Base-by-base conservation (phyloP, 2,113 vertebrate genomes). In the Stictonetta naevosa region DNA sequence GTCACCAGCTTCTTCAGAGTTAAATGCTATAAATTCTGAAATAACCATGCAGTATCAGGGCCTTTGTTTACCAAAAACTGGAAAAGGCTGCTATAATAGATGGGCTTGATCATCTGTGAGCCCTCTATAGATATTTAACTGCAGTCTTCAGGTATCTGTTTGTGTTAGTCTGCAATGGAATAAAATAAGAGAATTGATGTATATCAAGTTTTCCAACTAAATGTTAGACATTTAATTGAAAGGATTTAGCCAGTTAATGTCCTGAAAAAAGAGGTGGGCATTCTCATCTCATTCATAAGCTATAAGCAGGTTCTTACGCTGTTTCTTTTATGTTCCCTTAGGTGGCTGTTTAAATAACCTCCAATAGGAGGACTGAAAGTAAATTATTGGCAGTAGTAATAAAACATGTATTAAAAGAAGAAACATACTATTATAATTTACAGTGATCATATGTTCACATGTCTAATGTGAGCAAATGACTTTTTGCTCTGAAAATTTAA, bases 61-160 rank as follows among this genome's bases (percentile, higher is more conserved):
- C 11, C 3, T 29, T 0, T 59, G n/a, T 74, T 69, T 88, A 12
- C 20, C 40, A 80, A 0, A 46, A 64, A 21, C 34, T 76, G 26
- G 25, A 73, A 85, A 46, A 9, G 60, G 3, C 16, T 59, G 2
- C 71, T 87, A 22, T 2, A 42, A 5, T 44, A 46, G 18, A 28
- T 38, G 18, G 0, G 3, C 16, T 74, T 73, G 3, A 6, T 29
- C 31, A 26, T 8, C 59, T 86, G 2, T 66, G 11, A 66, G 17
- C 11, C 78, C 31, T 55, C 3, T 44, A 1, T 58, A 34, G n/a
- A 6, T 52, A 79, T 67, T 92, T 68, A 33, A 56, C 53, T 48
- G 28, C 29, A 25, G 4, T 83, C 77, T 13, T 86, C 21, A 44
- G 20, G 38, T 44, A 53, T 68, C 83, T 83, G 6, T 33, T 79